These are phyloP conservation scores for Characodon lateralis DNA, from an alignment of 2,797 vertebrate species.

Conservation along the genomic window DNA sequence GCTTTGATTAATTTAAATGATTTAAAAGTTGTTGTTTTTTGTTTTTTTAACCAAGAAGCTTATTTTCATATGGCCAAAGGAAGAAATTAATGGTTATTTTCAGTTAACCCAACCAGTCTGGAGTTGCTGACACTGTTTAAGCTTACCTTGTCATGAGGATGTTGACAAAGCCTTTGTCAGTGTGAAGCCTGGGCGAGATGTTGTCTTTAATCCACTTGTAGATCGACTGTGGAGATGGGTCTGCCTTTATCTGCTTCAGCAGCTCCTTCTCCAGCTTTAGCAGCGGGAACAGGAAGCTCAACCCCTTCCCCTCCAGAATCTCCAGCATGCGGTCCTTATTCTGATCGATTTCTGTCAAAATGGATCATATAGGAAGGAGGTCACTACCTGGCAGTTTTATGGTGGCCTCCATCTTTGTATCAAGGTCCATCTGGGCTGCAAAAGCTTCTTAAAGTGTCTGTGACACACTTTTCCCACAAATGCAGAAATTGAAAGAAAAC, in stretches of 20 bases:
- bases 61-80: too few relatives aligned
- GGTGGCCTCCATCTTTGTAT: too few relatives aligned
- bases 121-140: neutral
- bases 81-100: too few relatives aligned
- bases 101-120: too few relatives aligned
- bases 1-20: too few relatives aligned
- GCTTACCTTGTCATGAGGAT: conserved; percentile 97
- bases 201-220: conserved; percentile 99
- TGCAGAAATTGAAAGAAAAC: too few relatives aligned
- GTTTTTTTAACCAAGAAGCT: too few relatives aligned
- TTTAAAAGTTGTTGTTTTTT: too few relatives aligned
- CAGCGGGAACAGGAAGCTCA: conserved; percentile 97
- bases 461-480: too few relatives aligned
- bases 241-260: conserved; percentile 94
- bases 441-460: too few relatives aligned
- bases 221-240: conserved; percentile 96
- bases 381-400: neutral
- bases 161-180: conserved; percentile 99
- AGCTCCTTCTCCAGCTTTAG: conserved; percentile 99
- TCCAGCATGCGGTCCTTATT: conserved; percentile 99
- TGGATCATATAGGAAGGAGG: neutral
- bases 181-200: conserved; percentile 97
- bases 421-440: too few relatives aligned
- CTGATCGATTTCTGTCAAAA: conserved; percentile 92
- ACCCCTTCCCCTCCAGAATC: conserved; percentile 96